These are phyloP conservation scores for Drosophila kokeensis DNA, from an alignment of 2,888 invertebrate species.

Conservation along the genomic window DNA sequence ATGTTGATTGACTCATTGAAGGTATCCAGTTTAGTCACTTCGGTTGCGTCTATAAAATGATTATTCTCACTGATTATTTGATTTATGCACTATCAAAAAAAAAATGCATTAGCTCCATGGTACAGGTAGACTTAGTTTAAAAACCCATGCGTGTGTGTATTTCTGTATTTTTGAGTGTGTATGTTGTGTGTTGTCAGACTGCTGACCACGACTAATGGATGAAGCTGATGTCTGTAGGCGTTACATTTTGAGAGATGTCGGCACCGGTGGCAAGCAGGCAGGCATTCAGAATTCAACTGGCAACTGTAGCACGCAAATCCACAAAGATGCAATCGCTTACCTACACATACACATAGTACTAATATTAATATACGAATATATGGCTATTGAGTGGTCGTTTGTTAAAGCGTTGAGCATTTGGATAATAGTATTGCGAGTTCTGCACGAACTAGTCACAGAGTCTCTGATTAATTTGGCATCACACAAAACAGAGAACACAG, in stretches of 20 bases:
- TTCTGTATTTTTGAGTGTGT: slow-evolving; percentile 12
- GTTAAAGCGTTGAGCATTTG: slow-evolving; percentile 24
- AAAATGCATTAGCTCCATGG: not conserved
- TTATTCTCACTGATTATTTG: not conserved
- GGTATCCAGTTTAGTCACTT: not conserved
- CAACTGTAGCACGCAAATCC: slow-evolving; percentile 42
- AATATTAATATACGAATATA: not conserved
- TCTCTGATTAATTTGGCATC: slow-evolving; percentile 51
- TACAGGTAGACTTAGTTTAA: slow-evolving; percentile 6
- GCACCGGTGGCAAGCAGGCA: slow-evolving; percentile 19
- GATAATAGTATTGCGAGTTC: slow-evolving; percentile 46
- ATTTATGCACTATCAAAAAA: not conserved
- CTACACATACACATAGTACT: not conserved
- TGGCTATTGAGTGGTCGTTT: slow-evolving; percentile 22
- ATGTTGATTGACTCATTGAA: not conserved
- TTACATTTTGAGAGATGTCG: slow-evolving; percentile 32
- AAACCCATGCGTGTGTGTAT: slow-evolving; percentile 25
- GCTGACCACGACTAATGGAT: slow-evolving; percentile 61
- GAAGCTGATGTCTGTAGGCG: slow-evolving; percentile 27
- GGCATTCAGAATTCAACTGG: slow-evolving; percentile 16
- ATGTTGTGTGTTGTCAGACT: slow-evolving; percentile 24
- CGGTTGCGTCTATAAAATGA: not conserved
- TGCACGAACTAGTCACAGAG: slow-evolving; percentile 27
- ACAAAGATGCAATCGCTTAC: slow-evolving; percentile 32
- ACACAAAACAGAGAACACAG: not conserved